These are phyloP conservation scores for Mastigias papua DNA, from an alignment of 30 jellyfish, hydroid and myxozoan genomes.

Conservation along the genomic window DNA sequence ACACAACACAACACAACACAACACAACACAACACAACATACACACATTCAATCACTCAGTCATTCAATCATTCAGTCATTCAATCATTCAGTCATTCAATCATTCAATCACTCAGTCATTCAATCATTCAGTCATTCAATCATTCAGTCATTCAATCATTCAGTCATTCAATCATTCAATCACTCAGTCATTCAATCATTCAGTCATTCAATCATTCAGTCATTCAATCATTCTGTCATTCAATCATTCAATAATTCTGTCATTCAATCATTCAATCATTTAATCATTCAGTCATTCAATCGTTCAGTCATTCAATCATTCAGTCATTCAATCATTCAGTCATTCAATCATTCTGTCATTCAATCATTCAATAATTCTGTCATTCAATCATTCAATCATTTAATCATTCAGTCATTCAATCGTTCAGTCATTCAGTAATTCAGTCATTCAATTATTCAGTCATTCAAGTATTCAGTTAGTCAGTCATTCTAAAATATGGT, in stretches of 20 bases:
- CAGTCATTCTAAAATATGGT: too few species aligned
- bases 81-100: background rate
- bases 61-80: background rate
- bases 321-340: too few species aligned
- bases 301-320: too few species aligned
- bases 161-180: background rate
- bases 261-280: background rate
- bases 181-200: background rate
- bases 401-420: too few species aligned
- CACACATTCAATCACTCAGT: background rate
- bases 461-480: too few species aligned
- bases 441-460: too few species aligned
- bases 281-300: background rate
- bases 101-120: background rate
- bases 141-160: background rate
- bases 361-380: too few species aligned
- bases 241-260: background rate
- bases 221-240: background rate
- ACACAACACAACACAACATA: background rate
- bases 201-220: background rate
- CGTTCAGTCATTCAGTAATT: too few species aligned
- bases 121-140: background rate
- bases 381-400: too few species aligned
- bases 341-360: too few species aligned
- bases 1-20: too few species aligned